A percentile compares a stretch with the other conserved stretches of the same genome.
phyloP scores from a whole-genome alignment of 2,113 vertebrate species.

The Erythrocercus mccallii region DNA sequence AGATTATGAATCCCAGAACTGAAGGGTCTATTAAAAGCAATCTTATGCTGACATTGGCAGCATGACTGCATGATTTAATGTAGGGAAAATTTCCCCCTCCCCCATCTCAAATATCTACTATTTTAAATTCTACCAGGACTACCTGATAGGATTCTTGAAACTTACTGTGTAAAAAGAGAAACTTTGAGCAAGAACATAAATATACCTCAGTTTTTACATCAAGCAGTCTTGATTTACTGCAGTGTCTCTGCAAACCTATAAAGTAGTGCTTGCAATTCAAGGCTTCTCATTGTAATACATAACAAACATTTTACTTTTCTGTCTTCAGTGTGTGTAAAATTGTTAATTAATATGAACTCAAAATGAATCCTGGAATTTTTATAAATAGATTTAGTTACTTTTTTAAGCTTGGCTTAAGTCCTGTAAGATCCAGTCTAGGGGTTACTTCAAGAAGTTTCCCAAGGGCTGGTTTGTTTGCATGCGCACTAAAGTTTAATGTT shows the following conservation, averaged over 20 bases:
- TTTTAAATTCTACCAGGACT: background rate
- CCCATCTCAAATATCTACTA: background rate
- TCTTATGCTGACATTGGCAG: background rate
- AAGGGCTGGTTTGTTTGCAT: background rate
- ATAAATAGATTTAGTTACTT: background rate
- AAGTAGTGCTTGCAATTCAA: background rate
- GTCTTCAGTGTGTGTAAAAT: background rate
- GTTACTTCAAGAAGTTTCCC: background rate
- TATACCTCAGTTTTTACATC: background rate
- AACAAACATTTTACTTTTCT: background rate
- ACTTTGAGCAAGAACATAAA: background rate
- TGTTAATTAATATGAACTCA: background rate
- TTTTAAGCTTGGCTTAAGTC: background rate
- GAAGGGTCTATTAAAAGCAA: background rate
- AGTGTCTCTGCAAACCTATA: background rate
- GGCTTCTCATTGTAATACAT: background rate
- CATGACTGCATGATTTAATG: background rate
- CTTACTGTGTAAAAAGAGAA: background rate
- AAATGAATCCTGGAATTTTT: background rate
- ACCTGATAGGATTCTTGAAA: background rate
- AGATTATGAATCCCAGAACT: background rate
- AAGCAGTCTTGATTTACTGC: background rate
- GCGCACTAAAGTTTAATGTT: background rate
- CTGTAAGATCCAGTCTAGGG: background rate
- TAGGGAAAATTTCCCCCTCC: fast-evolving